These are phyloP conservation scores for Cerastis rubricosa DNA, from an alignment of 2,888 invertebrate species.

Conservation along the genomic window DNA sequence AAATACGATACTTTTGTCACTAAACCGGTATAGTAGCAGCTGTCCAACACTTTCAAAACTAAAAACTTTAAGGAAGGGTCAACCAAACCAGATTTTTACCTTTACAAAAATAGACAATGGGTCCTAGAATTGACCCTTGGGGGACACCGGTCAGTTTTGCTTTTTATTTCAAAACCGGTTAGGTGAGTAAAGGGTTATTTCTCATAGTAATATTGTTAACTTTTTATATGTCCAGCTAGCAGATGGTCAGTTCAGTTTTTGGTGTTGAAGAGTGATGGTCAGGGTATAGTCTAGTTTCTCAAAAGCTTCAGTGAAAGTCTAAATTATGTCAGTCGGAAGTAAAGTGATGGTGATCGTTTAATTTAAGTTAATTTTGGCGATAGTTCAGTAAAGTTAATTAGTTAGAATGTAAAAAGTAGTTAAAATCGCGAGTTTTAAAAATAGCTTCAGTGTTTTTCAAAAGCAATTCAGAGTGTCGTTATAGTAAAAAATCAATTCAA, in stretches of 20 bases:
- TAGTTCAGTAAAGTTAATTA: not conserved
- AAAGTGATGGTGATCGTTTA: constrained; percentile 20
- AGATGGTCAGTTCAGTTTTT: constrained; percentile 83
- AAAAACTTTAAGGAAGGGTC: constrained; percentile 88
- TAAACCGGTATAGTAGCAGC: constrained; percentile 82
- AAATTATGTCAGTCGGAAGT: constrained; percentile 13
- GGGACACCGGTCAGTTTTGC: constrained; percentile 87
- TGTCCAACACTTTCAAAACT: constrained; percentile 76
- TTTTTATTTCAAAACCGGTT: constrained; percentile 83
- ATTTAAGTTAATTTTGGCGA: not conserved
- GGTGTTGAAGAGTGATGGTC: constrained; percentile 74
- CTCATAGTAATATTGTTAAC: constrained; percentile 78
- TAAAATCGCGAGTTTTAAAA: not conserved
- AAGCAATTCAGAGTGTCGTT: not conserved
- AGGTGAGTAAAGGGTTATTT: constrained; percentile 80
- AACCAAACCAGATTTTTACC: constrained; percentile 88
- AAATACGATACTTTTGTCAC: constrained; percentile 70
- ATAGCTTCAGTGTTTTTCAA: not conserved
- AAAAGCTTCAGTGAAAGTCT: constrained; percentile 54
- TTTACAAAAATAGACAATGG: constrained; percentile 84
- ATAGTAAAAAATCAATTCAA: no score
- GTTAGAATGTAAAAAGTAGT: not conserved
- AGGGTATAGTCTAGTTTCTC: constrained; percentile 47
- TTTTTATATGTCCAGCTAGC: constrained; percentile 69
- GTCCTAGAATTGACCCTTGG: constrained; percentile 84